Evolutionary conservation across 2,888 invertebrate genomes (phyloP).

Genomic region (Temnothorax ravouxi): DNA sequence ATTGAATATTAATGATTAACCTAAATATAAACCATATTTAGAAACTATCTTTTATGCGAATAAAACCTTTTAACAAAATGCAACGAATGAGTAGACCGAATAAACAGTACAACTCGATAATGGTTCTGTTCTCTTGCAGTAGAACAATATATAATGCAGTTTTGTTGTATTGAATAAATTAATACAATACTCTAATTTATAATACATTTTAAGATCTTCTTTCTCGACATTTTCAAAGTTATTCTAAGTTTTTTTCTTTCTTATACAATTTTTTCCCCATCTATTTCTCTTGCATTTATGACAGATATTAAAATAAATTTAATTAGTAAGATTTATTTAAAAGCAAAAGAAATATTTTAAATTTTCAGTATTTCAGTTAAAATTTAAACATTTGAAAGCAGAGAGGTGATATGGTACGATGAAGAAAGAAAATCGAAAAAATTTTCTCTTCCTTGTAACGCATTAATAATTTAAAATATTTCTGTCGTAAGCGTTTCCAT

Average conservation of each 20-base stretch:
- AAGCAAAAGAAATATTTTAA: not conserved
- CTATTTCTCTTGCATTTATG: not conserved
- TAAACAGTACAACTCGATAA: not conserved
- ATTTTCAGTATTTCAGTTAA: not conserved
- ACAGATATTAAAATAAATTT: not conserved
- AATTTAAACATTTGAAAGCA: not conserved
- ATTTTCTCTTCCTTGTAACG: not conserved
- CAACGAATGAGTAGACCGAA: not conserved
- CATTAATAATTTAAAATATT: slow-evolving; percentile 13
- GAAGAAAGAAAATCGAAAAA: not conserved
- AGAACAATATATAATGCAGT: not conserved
- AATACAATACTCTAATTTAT: not conserved
- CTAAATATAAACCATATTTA: not conserved
- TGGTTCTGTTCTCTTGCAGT: not conserved
- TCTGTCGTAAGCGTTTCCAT: not conserved
- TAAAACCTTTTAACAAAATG: not conserved
- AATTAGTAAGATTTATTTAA: not conserved
- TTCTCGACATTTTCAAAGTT: not conserved
- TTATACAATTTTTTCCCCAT: not conserved
- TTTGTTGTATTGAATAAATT: not conserved
- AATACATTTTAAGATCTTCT: not conserved
- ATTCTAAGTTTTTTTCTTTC: not conserved
- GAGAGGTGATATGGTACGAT: too few relatives aligned
- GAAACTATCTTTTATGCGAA: not conserved
- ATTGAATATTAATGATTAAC: too few relatives aligned